phyloP scores from a whole-genome alignment of 2,888 invertebrate genomes.

The Dynastes maya region DNA sequence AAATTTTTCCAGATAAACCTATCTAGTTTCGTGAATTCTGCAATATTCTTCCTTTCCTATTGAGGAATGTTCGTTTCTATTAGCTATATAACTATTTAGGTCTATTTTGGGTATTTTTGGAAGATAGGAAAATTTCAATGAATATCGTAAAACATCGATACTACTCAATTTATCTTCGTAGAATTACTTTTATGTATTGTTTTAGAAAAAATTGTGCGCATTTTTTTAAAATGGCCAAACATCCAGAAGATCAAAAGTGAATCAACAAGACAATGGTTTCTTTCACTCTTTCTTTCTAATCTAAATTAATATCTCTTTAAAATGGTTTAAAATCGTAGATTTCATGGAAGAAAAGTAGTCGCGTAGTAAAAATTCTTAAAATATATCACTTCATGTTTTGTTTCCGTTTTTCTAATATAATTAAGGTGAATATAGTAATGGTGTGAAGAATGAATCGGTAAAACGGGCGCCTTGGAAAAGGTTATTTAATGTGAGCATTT shows the following conservation, averaged over 20 bases:
- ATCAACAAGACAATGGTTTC: constrained; percentile 3
- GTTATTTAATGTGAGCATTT: neutral
- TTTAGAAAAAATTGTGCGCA: constrained; percentile 37
- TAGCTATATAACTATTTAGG: constrained; percentile 35
- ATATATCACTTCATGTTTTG: neutral
- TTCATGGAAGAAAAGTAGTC: constrained; percentile 17
- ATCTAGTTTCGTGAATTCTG: constrained; percentile 26
- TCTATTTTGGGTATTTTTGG: constrained; percentile 25
- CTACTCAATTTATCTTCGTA: constrained; percentile 4
- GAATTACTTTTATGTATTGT: neutral
- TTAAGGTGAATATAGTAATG: too few species aligned
- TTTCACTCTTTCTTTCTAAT: neutral
- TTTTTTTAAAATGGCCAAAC: constrained; percentile 40
- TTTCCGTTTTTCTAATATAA: neutral
- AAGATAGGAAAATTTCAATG: neutral
- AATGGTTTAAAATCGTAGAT: constrained; percentile 2
- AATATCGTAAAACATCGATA: constrained; percentile 27
- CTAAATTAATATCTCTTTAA: neutral
- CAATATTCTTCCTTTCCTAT: constrained; percentile 30
- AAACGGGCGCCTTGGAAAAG: neutral
- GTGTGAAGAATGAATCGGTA: neutral
- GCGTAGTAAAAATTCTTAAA: constrained; percentile 6
- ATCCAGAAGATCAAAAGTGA: neutral
- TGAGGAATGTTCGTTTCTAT: constrained; percentile 38
- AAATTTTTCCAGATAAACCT: neutral